phyloP scores from a whole-genome alignment of 2,113 vertebrate species.

The Ptychochromis oligacanthus region DNA sequence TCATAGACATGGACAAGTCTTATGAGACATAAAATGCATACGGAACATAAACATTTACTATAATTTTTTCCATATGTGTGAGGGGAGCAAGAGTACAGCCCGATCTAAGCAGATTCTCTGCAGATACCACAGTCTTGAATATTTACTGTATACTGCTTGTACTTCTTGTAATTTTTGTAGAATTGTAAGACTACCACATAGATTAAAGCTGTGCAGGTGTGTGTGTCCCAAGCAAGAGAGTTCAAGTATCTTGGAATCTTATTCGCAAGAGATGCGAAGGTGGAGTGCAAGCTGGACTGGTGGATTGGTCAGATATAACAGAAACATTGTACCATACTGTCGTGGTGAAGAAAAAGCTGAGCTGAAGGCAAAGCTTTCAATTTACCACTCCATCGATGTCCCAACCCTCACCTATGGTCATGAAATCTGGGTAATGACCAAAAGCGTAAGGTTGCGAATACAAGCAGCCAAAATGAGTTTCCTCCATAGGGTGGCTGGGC shows the following conservation, averaged over 20 bases:
- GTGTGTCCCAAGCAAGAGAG: no score
- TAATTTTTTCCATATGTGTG: neutral
- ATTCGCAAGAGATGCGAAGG: no score
- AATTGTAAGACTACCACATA: neutral
- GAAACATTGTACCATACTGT: neutral
- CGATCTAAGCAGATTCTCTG: neutral
- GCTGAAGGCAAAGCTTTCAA: neutral
- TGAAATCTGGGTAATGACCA: neutral
- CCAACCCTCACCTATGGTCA: neutral
- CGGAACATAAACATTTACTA: neutral
- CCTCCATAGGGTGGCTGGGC: neutral
- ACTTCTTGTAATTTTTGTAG: neutral
- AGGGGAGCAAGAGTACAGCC: neutral
- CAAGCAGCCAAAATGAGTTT: neutral
- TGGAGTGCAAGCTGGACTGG: no score
- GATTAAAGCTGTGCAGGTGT: no score
- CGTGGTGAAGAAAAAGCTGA: neutral
- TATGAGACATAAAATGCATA: neutral
- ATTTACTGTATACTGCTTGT: neutral
- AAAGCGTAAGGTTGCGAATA: accelerated
- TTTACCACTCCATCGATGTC: neutral
- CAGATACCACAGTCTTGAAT: neutral
- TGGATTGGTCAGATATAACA: no score
- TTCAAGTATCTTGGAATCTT: no score
- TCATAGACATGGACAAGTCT: neutral